Conservation (phyloP, 2,113 vertebrate species). For the Equus quagga region DNA sequence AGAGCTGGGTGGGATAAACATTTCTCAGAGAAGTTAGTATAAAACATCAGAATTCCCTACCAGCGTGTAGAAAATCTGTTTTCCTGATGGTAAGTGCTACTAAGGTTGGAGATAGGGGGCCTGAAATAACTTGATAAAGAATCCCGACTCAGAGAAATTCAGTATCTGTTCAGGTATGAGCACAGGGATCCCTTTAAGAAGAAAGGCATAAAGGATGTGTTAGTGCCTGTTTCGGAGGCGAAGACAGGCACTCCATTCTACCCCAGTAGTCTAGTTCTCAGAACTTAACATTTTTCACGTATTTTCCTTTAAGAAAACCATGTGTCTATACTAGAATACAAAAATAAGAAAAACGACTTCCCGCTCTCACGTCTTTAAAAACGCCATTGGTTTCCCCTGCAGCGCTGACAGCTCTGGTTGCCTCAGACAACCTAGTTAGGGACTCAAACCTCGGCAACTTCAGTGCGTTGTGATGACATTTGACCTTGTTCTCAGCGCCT, state of each 20-base stretch:
- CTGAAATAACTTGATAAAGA: background rate
- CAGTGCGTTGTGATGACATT: background rate
- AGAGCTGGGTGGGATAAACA: background rate
- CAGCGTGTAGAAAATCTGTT: background rate
- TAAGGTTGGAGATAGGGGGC: background rate
- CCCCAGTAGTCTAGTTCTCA: background rate
- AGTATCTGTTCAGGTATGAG: background rate
- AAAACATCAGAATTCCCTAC: background rate
- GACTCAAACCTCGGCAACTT: constrained; percentile 36
- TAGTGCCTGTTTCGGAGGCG: background rate
- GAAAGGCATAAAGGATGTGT: background rate
- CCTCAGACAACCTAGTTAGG: constrained; percentile 28
- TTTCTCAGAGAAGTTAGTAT: background rate
- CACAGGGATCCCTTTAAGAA: background rate
- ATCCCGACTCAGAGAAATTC: background rate
- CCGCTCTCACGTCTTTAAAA: background rate
- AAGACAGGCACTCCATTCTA: background rate
- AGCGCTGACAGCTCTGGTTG: background rate
- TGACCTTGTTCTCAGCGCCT: constrained; percentile 71
- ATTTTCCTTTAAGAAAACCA: constrained; percentile 28
- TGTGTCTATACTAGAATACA: background rate
- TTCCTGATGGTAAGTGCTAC: background rate
- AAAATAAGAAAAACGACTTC: background rate
- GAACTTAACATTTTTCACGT: constrained; percentile 26
- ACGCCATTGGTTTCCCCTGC: background rate